These are phyloP conservation scores for Melikaiella ostensackeni DNA, from an alignment of 2,888 invertebrate species.

Conservation along the genomic window DNA sequence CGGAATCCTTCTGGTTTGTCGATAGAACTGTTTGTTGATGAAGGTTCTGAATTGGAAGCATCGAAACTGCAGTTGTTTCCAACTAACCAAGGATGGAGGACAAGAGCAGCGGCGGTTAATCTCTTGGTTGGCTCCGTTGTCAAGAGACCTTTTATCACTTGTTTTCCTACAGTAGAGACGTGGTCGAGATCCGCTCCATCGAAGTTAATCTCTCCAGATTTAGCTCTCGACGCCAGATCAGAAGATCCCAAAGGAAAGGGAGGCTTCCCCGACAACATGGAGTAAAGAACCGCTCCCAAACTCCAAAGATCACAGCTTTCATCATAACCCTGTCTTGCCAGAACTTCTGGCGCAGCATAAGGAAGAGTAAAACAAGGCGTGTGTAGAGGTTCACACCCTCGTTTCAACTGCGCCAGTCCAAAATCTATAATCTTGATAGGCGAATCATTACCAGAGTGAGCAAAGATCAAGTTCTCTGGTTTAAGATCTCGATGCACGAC, in stretches of 20 bases:
- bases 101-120: conserved; percentile 83
- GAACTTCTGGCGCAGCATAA: conserved; percentile 97
- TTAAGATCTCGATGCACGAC: conserved; percentile 97
- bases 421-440: conserved; percentile 96
- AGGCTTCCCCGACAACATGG: conserved; percentile 91
- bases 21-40: conserved; percentile 79
- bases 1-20: conserved; percentile 86
- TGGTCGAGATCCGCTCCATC: conserved; percentile 85
- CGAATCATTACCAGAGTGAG: conserved; percentile 79
- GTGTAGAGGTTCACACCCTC: conserved; percentile 81
- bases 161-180: conserved; percentile 85
- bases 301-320: conserved; percentile 98
- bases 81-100: conserved; percentile 84
- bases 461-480: conserved; percentile 90
- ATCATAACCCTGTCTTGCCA: conserved; percentile 88
- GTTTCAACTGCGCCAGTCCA: conserved; percentile 92
- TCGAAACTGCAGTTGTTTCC: conserved; percentile 59
- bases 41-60: conserved; percentile 21
- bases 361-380: conserved; percentile 96
- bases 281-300: conserved; percentile 94
- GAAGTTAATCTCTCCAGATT: conserved; percentile 88
- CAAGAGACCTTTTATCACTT: conserved; percentile 86
- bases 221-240: conserved; percentile 89
- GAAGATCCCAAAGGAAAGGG: conserved; percentile 88
- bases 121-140: conserved; percentile 88